These are phyloP conservation scores for Scaptomyza parva DNA, from an alignment of 2,888 invertebrate genomes.

Conservation along the genomic window DNA sequence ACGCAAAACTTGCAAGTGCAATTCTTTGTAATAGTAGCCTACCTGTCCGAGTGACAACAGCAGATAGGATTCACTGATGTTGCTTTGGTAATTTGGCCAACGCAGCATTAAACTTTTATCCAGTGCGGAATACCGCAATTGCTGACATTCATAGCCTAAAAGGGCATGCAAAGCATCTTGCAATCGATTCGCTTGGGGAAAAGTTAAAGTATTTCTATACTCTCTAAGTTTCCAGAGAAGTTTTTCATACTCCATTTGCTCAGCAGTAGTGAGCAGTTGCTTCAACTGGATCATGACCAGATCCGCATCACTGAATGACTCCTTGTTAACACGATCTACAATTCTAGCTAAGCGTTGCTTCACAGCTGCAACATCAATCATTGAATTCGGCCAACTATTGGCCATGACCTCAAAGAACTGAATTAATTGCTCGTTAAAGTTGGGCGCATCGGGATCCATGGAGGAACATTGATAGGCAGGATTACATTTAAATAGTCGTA, in stretches of 20 bases:
- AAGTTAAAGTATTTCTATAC: neutral
- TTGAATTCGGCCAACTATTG: neutral
- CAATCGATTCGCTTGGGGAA: neutral
- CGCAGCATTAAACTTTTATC: constrained; percentile 40
- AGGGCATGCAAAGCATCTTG: constrained; percentile 45
- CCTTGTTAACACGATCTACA: neutral
- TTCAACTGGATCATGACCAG: constrained; percentile 23
- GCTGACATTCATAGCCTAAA: constrained; percentile 48
- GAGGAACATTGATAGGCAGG: constrained; percentile 32
- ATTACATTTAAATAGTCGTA: constrained; percentile 50
- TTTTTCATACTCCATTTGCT: constrained; percentile 26
- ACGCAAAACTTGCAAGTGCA: constrained; percentile 16
- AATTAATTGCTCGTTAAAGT: constrained; percentile 54
- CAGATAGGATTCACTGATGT: constrained; percentile 49
- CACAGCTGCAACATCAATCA: neutral
- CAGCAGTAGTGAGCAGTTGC: constrained; percentile 30
- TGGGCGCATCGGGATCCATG: neutral
- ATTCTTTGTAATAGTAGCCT: constrained; percentile 44
- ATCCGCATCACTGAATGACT: neutral
- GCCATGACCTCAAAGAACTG: constrained; percentile 50
- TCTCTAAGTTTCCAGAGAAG: constrained; percentile 28
- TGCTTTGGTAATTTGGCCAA: constrained; percentile 50
- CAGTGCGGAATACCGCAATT: constrained; percentile 32
- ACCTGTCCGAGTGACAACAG: constrained; percentile 49
- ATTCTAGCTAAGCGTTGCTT: neutral